Percentiles rank a stretch among this genome's conserved stretches.
Conservation (phyloP, 2,113 vertebrate species). For the Engystomops pustulosus region DNA sequence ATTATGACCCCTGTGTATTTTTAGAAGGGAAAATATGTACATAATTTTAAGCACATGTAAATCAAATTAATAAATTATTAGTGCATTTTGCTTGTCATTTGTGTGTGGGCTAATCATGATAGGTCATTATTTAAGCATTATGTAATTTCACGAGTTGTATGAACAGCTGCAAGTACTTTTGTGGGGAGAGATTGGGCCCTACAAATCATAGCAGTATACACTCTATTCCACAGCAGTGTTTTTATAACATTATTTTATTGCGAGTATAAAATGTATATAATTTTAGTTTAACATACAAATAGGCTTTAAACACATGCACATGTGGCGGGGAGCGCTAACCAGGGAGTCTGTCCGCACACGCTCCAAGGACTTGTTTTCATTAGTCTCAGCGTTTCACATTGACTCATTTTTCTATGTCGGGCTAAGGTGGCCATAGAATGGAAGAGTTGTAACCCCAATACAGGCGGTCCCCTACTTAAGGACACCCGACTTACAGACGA, state of each 20-base stretch:
- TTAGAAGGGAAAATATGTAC: constrained; percentile 70
- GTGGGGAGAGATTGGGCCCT: constrained; percentile 61
- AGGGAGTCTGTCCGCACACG: not conserved
- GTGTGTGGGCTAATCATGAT: constrained; percentile 74
- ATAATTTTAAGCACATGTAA: constrained; percentile 75
- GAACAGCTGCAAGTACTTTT: constrained; percentile 76
- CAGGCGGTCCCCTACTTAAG: no score
- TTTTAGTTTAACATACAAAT: constrained; percentile 51
- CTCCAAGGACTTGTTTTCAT: constrained; percentile 9
- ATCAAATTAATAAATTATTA: constrained; percentile 77
- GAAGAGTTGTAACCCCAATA: not conserved
- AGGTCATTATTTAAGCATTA: constrained; percentile 77
- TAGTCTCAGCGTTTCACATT: not conserved
- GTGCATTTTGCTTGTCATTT: constrained; percentile 75
- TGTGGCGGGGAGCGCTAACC: not conserved
- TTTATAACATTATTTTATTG: constrained; percentile 52
- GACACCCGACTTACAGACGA: no score
- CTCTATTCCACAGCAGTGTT: constrained; percentile 54
- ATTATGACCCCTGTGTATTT: constrained; percentile 66
- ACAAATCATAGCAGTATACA: constrained; percentile 42
- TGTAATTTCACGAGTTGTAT: constrained; percentile 75
- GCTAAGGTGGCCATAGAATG: not conserved
- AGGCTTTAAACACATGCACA: constrained; percentile 40
- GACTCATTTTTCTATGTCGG: not conserved
- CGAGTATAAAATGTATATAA: constrained; percentile 42